A percentile compares a stretch with the other conserved stretches of the same genome.
Evolutionary conservation across 1,140 invertebrate species (phyloP).

Genomic region (Papilio dardanus): DNA sequence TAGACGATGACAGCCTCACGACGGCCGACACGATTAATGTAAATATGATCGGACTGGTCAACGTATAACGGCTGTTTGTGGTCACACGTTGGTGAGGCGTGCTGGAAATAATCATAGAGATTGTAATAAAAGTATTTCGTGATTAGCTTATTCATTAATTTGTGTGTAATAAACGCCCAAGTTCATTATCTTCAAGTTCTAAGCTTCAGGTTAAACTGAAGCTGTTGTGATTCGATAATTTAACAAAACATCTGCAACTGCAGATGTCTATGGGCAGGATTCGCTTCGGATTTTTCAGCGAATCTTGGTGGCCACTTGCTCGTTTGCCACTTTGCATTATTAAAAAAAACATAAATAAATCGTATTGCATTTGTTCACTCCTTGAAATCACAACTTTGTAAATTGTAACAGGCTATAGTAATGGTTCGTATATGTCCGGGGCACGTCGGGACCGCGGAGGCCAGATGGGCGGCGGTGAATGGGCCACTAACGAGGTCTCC

Average conservation of each 20-base stretch:
- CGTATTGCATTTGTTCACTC: neutral
- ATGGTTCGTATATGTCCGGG: neutral
- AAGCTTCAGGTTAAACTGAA: neutral
- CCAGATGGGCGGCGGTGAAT: constrained; percentile 67
- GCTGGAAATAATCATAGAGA: neutral
- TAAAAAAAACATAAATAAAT: no score
- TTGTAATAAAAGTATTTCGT: no score
- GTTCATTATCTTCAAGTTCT: no score
- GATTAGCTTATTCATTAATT: no score
- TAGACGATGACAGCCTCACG: constrained; percentile 53
- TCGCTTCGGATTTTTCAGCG: no score
- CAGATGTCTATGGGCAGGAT: no score
- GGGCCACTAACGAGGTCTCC: constrained; percentile 58
- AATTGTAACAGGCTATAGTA: neutral
- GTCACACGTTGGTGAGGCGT: neutral
- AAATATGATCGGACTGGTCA: constrained; percentile 24
- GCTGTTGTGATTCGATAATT: neutral
- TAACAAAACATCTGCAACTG: no score
- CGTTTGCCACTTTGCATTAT: no score
- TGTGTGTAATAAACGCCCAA: no score
- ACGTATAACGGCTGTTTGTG: constrained; percentile 21
- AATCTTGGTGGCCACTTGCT: no score
- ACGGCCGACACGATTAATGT: constrained; percentile 38
- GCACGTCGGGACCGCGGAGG: constrained; percentile 43
- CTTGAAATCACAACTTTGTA: neutral